These are phyloP conservation scores for Drosophila kuntzei DNA, from an alignment of 2,888 invertebrate genomes.

Conservation along the genomic window DNA sequence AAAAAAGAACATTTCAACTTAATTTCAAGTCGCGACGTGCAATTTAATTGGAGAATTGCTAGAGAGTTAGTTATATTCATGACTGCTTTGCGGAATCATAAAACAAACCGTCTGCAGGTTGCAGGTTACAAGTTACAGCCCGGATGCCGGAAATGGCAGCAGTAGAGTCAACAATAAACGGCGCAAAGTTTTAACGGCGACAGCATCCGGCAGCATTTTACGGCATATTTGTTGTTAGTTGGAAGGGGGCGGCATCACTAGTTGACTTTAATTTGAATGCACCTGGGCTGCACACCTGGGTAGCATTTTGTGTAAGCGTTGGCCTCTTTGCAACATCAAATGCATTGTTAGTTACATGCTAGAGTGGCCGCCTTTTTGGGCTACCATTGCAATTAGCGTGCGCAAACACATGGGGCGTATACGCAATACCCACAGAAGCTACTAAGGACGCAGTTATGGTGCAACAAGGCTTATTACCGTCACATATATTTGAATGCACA, in stretches of 20 bases:
- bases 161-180: conserved; percentile 74
- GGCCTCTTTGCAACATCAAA: conserved; percentile 29
- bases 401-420: conserved; percentile 57
- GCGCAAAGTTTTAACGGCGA: conserved; percentile 59
- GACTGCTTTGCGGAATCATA: conserved; percentile 45
- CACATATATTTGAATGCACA: conserved; percentile 22
- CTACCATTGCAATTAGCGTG: conserved; percentile 50
- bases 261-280: conserved; percentile 64
- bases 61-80: conserved; percentile 41
- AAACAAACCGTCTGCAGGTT: conserved; percentile 63
- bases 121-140: conserved; percentile 21
- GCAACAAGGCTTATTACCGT: conserved; percentile 6
- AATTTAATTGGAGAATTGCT: conserved; percentile 57
- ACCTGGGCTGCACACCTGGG: conserved; percentile 39
- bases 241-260: conserved; percentile 23
- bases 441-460: neutral
- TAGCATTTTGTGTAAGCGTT: conserved; percentile 36
- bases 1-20: conserved; percentile 22
- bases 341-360: conserved; percentile 49
- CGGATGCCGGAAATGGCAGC: conserved; percentile 65
- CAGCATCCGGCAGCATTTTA: conserved; percentile 66
- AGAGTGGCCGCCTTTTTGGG: conserved; percentile 20
- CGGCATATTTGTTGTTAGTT: conserved; percentile 61
- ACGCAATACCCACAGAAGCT: conserved; percentile 31
- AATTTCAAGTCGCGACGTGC: conserved; percentile 29